Base-by-base conservation (phyloP, 2,888 invertebrate genomes). In the Calephelis perditalis region DNA sequence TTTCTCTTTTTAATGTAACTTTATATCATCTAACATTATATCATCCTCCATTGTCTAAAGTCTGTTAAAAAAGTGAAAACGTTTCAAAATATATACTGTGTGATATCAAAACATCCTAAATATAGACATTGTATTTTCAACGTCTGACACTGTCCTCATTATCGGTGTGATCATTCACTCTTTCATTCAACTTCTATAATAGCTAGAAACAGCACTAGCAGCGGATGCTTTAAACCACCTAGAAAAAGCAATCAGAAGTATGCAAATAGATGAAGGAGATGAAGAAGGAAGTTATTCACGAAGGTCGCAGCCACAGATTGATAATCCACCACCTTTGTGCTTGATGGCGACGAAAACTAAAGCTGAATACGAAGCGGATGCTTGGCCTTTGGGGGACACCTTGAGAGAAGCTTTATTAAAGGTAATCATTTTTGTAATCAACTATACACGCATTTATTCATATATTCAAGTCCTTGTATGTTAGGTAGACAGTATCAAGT, bases 291-390 rank as follows among this genome's bases (percentile, higher is more conserved):
- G 55, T 10, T 63, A 61, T 49, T 58, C 61, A 3, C 60, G 64
- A 37, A 45, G 63, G n/a, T 58, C 91, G 89, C 73, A 78, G 75
- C 54, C 77, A n/a, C 93, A 93, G 91, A 77, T 84, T 57, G 84
- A 91, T 65, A 94, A 95, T 0, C 91, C 91, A 62, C 91, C 93
- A 52, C 83, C 95, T n/a, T 80, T 94, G 36, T 92, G 94, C 70
- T 93, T 92, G 70, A 92, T 94, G 91, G 92, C 92, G 75, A 82
- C 88, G 65, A 94, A 94, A 79, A 79, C 88, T 60, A 94, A 94
- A 79, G 79, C 88, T 60, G 77, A 81, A 2, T 86, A 86, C 60
- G 72, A 76, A 59, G 71, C 71, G 3, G 62, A 65, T 5, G 76
- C 80, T 0, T 89, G 88, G 87, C 65, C 72, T 7, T 64, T 75